Evolutionary conservation across 1,140 invertebrate genomes (phyloP).

Genomic region (Nasonia longicornis): DNA sequence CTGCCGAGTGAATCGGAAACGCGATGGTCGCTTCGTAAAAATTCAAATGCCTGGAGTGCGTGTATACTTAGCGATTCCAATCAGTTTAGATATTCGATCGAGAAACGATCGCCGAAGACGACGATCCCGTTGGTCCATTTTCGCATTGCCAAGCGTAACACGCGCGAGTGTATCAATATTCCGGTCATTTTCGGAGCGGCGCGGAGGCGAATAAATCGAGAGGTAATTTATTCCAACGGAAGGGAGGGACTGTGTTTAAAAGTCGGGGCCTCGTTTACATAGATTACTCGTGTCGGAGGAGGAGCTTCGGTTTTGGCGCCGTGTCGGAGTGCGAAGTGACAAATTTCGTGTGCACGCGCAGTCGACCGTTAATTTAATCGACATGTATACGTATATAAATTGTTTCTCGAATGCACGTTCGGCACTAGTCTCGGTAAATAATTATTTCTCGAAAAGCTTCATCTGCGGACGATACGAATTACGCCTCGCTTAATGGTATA

Average conservation of each 20-base stretch:
- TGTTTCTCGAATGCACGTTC: background rate
- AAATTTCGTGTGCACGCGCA: too few species aligned
- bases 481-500: background rate
- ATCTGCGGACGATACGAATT: background rate
- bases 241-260: background rate
- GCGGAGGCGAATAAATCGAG: conserved; percentile 9
- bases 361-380: background rate
- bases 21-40: background rate
- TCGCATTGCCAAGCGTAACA: conserved; percentile 3
- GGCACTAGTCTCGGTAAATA: background rate
- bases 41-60: background rate
- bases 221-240: conserved; percentile 20
- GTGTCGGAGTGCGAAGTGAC: background rate
- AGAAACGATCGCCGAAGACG: background rate
- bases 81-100: background rate
- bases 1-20: background rate
- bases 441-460: background rate
- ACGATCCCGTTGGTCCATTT: background rate
- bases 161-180: conserved; percentile 25
- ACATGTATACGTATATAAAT: background rate
- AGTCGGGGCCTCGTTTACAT: background rate
- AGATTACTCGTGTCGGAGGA: background rate
- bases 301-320: too few species aligned
- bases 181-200: conserved; percentile 9
- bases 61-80: background rate